Percentiles rank a stretch among this genome's conserved stretches.
phyloP scores from a whole-genome alignment of 2,888 invertebrate species.

The Brenthis ino region DNA sequence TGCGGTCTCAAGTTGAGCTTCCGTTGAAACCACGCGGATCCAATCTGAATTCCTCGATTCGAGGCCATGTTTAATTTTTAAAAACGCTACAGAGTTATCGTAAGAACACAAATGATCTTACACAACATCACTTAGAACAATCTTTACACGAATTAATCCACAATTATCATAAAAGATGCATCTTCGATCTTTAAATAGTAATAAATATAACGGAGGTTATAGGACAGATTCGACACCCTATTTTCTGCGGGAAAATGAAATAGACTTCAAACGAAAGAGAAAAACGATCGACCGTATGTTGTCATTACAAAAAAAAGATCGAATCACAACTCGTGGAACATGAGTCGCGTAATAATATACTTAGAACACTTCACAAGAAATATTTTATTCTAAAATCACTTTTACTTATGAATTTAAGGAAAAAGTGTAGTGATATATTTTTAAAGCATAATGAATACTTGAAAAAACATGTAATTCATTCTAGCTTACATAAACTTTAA shows the following conservation, averaged over 20 bases:
- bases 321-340: neutral
- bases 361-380: too few relatives aligned
- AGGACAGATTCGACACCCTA: slow-evolving; percentile 83
- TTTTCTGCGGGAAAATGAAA: slow-evolving; percentile 83
- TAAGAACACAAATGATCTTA: slow-evolving; percentile 79
- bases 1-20: slow-evolving; percentile 97
- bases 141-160: slow-evolving; percentile 82
- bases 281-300: slow-evolving; percentile 64
- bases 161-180: slow-evolving; percentile 88
- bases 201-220: slow-evolving; percentile 81
- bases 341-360: too few relatives aligned
- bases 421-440: too few relatives aligned
- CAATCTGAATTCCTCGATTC: slow-evolving; percentile 95
- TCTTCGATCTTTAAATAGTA: slow-evolving; percentile 80
- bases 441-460: neutral
- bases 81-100: slow-evolving; percentile 80
- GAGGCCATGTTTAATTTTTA: slow-evolving; percentile 90
- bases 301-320: slow-evolving; percentile 56
- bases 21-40: slow-evolving; percentile 99
- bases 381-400: too few relatives aligned
- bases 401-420: too few relatives aligned
- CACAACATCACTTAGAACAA: slow-evolving; percentile 82
- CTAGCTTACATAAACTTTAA: too few relatives aligned
- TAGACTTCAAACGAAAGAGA: slow-evolving; percentile 77
- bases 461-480: neutral